Conservation (phyloP, 2,113 vertebrate genomes). For the Bufo bufo region DNA sequence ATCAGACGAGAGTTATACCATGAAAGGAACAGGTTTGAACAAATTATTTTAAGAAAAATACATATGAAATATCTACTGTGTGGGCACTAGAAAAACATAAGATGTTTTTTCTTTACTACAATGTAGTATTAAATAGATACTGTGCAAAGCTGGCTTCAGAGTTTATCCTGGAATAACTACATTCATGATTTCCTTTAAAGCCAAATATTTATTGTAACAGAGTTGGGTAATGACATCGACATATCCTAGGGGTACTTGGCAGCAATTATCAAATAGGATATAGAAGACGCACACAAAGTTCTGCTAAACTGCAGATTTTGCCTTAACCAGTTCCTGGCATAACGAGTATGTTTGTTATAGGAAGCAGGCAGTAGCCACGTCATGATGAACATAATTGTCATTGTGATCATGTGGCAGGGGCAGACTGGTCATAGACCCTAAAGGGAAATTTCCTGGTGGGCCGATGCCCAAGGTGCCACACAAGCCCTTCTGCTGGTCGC, state of each 20-base stretch:
- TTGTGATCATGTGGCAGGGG: too few species aligned
- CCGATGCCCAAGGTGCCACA: too few species aligned
- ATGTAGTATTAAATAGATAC: not conserved
- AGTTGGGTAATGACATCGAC: not conserved
- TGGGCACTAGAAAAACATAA: not conserved
- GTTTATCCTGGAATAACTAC: not conserved
- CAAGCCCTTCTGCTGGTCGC: too few species aligned
- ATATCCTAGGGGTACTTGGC: not conserved
- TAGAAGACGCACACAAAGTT: not conserved
- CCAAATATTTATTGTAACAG: not conserved
- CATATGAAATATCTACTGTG: constrained; percentile 31
- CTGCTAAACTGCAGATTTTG: not conserved
- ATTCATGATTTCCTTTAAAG: not conserved
- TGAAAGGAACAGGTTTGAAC: constrained; percentile 24
- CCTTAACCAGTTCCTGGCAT: not conserved
- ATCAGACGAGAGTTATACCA: not conserved
- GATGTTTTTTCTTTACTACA: not conserved
- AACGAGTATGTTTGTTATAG: not conserved
- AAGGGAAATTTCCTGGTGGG: too few species aligned
- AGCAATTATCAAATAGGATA: not conserved
- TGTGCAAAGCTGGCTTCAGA: not conserved
- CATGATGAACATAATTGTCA: too few species aligned
- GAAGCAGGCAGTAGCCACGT: too few species aligned
- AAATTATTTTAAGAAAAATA: constrained; percentile 39
- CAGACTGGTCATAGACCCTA: too few species aligned